Percentiles rank a stretch among this genome's conserved stretches.
Conservation (phyloP, 2,113 vertebrate species). For the Myotis yumanensis region DNA sequence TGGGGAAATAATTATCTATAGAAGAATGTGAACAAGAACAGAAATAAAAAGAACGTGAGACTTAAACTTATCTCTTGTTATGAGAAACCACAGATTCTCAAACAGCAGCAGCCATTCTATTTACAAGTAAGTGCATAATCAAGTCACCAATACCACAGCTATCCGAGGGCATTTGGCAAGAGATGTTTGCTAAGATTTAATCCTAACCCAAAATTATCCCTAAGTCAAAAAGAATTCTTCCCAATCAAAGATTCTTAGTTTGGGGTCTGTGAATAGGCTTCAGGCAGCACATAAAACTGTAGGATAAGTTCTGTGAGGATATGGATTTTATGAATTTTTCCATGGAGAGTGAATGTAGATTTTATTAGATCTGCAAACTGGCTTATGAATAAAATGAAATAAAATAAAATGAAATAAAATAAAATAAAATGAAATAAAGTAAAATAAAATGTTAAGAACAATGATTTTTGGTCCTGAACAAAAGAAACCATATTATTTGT, state of each 20-base stretch:
- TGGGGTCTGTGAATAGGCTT: background rate
- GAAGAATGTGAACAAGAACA: slow-evolving; percentile 8
- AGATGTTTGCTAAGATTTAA: background rate
- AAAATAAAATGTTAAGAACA: background rate
- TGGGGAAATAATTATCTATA: background rate
- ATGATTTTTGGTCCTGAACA: background rate
- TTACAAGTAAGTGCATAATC: background rate
- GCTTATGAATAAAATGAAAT: background rate
- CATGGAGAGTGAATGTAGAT: background rate
- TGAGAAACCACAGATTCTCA: background rate
- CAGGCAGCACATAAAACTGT: background rate
- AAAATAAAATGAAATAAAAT: no score
- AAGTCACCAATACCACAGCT: background rate
- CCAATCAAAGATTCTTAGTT: background rate
- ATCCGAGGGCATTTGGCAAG: background rate
- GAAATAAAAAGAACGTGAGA: background rate
- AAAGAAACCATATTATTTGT: background rate
- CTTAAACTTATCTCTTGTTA: background rate
- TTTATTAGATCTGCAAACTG: slow-evolving; percentile 26
- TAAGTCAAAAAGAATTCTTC: background rate
- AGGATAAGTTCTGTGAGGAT: background rate
- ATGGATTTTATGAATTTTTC: slow-evolving; percentile 11
- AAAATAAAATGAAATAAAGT: no score
- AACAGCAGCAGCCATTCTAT: background rate
- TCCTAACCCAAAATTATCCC: background rate